Percentiles rank a stretch among this genome's conserved stretches.
Evolutionary conservation across 2,113 vertebrate species (phyloP).

Genomic region (Argyrosomus japonicus): DNA sequence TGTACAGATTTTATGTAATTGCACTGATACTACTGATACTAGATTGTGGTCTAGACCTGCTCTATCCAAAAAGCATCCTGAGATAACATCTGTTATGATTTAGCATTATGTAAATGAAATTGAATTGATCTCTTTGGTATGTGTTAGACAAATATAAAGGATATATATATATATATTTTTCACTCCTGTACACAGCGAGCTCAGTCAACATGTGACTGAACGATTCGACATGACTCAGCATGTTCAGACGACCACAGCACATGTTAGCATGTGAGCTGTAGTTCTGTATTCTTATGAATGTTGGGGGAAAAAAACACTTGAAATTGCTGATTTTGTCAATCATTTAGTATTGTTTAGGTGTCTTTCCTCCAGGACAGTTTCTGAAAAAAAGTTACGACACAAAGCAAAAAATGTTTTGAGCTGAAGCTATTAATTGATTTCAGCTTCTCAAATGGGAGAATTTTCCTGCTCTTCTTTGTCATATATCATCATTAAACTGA

Average conservation of each 20-base stretch:
- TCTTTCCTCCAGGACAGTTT: not conserved
- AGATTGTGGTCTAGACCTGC: too few relatives aligned
- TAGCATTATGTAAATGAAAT: not conserved
- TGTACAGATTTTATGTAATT: not conserved
- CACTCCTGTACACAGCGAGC: slow-evolving; percentile 43
- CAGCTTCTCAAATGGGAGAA: not conserved
- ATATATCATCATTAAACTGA: not conserved
- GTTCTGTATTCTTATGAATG: not conserved
- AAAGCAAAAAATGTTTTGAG: not conserved
- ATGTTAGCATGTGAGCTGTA: not conserved
- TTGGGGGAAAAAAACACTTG: too few relatives aligned
- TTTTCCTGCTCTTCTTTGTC: not conserved
- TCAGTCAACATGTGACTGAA: slow-evolving; percentile 42
- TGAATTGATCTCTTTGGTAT: too few relatives aligned
- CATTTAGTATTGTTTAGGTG: not conserved
- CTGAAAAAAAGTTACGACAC: not conserved
- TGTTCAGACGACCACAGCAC: not conserved
- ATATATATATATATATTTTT: not conserved
- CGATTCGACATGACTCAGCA: slow-evolving; percentile 41
- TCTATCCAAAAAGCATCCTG: too few relatives aligned
- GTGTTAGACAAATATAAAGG: too few relatives aligned
- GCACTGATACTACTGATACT: too few relatives aligned
- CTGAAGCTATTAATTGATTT: not conserved
- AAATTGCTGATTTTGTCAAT: too few relatives aligned
- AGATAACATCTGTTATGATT: too few relatives aligned